Evolutionary conservation across 2,797 vertebrate species (phyloP).

Genomic region (Microctenopoma lineatum): DNA sequence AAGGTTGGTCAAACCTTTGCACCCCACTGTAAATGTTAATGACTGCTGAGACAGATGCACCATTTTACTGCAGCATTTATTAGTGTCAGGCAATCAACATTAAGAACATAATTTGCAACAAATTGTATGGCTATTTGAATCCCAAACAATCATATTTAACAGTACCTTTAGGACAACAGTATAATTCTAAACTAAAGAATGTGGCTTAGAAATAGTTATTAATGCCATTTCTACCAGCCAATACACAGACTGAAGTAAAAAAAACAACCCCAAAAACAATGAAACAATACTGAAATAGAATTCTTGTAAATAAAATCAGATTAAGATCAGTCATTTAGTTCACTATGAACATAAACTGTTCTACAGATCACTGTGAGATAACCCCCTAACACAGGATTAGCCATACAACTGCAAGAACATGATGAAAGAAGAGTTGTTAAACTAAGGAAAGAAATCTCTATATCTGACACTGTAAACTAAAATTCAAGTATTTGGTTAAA

Average conservation of each 20-base stretch:
- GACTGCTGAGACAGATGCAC: slow-evolving; percentile 27
- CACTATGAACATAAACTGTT: slow-evolving; percentile 18
- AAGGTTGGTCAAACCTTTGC: too few species aligned
- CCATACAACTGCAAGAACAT: neutral
- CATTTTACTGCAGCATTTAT: slow-evolving; percentile 53
- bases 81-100: slow-evolving; percentile 20
- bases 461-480: slow-evolving; percentile 66
- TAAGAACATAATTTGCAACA: slow-evolving; percentile 11
- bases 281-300: slow-evolving; percentile 22
- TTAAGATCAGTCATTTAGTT: slow-evolving; percentile 27
- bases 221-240: neutral
- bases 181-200: slow-evolving; percentile 17
- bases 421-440: slow-evolving; percentile 4
- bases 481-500: slow-evolving; percentile 75
- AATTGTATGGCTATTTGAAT: neutral
- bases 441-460: slow-evolving; percentile 1
- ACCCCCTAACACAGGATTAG: neutral
- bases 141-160: neutral
- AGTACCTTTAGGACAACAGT: neutral
- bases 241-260: slow-evolving; percentile 5
- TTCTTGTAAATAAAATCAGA: slow-evolving; percentile 6
- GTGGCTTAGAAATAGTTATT: slow-evolving; percentile 11
- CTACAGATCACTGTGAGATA: neutral
- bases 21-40: neutral
- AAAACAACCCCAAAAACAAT: slow-evolving; percentile 9